phyloP scores from a whole-genome alignment of 2,888 invertebrate species.

The Timandra comae region DNA sequence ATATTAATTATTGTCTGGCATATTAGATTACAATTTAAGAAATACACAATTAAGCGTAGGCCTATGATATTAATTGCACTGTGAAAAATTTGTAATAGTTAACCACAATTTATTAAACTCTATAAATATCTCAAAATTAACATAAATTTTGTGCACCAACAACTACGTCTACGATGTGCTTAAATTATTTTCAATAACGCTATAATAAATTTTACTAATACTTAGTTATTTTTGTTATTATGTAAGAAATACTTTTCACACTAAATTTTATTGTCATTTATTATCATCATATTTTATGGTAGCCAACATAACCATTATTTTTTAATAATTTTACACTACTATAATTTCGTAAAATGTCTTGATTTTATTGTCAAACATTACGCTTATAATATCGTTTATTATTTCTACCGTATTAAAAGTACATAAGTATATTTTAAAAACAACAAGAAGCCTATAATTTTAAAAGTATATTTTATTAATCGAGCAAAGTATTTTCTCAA shows the following conservation, averaged over 20 bases:
- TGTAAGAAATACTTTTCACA: too few species aligned
- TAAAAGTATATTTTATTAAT: too few species aligned
- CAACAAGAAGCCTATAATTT: too few species aligned
- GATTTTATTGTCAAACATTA: conserved; percentile 1
- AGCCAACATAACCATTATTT: neutral
- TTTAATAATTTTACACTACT: neutral
- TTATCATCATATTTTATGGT: too few species aligned
- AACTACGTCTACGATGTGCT: conserved; percentile 65
- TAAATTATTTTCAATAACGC: conserved; percentile 21
- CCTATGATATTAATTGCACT: conserved; percentile 29
- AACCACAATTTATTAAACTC: conserved; percentile 15
- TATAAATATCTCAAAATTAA: conserved; percentile 40
- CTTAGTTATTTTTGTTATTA: conserved; percentile 9
- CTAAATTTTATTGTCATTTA: too few species aligned
- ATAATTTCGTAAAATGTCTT: neutral
- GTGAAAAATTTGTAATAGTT: conserved; percentile 19
- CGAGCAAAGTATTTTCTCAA: too few species aligned
- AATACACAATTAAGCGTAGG: conserved; percentile 23
- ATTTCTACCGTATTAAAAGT: too few species aligned
- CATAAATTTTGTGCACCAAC: conserved; percentile 66
- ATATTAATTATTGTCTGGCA: neutral
- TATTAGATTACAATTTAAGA: neutral
- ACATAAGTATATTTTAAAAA: too few species aligned
- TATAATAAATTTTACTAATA: conserved; percentile 16
- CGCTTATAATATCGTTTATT: too few species aligned